Evolutionary conservation across 2,888 invertebrate species (phyloP), one percentile per base, ranked within the genome.

Genomic region (Lacanobia oleracea): DNA sequence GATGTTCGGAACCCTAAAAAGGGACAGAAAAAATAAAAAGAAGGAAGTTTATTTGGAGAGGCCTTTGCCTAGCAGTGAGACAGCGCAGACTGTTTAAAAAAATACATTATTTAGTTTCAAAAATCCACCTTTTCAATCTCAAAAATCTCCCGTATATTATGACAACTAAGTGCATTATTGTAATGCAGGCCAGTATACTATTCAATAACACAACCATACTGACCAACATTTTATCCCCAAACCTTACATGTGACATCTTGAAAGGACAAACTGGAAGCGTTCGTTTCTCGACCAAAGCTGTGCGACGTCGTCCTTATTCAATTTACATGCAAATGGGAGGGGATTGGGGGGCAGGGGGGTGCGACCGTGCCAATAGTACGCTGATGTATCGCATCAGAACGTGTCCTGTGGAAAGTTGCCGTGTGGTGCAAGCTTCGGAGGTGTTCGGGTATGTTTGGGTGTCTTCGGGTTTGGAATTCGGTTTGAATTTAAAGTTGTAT

Each of bases 241-340:
- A 84, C 73, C 71, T 67, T 81, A 76, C 79, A 81, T 80, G 86
- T 90, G 89, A 89, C 90, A 90, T 93, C 93, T 92, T 93, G 89
- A 88, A 90, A 90, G 91, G 91, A 90, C 91, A 90, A 89, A 91
- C 89, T 87, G 89, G 89, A 71, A 74, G 85, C 87, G 89, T 87
- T 88, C 87, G 88, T 88, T 89, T 82, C 86, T 82, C 86, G 90
- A 87, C 91, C 91, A 90, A 91, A 91, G 92, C 92, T 90, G 90
- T 88, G 92, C 92, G 90, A 90, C 92, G 92, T 91, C 92, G 91
- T 89, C 93, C 94, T 95, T 96, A 96, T 96, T 96, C 96, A 96
- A 96, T 96, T 95, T 96, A 95, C 95, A 96, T 96, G 96, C 95
- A 96, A 96, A 96, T 95, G 90, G 90, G 87, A 86, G 86, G 86